Percentiles rank a stretch among this genome's conserved stretches.
These are phyloP conservation scores for Fragum fragum DNA, from an alignment of 2,888 invertebrate species.

Conservation along the genomic window DNA sequence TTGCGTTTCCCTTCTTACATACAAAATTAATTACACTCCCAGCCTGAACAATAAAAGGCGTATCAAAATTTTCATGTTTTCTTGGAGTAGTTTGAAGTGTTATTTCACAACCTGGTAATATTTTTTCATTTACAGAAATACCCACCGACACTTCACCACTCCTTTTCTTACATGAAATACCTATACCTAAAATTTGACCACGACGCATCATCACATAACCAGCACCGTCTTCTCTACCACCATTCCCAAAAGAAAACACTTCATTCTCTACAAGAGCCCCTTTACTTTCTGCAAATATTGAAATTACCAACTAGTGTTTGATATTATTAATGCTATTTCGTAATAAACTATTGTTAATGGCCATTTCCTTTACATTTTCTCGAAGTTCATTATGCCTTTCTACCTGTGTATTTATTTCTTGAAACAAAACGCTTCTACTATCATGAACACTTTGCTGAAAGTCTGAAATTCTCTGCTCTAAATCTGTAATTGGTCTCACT, in stretches of 20 bases:
- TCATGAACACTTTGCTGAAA: slow-evolving; percentile 27
- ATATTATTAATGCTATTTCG: slow-evolving; percentile 36
- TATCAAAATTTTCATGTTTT: slow-evolving; percentile 46
- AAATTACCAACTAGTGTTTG: slow-evolving; percentile 28
- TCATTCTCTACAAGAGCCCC: slow-evolving; percentile 38
- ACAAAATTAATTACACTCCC: slow-evolving; percentile 51
- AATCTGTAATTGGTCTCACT: slow-evolving; percentile 29
- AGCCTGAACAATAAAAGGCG: slow-evolving; percentile 39
- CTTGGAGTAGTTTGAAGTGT: slow-evolving; percentile 49
- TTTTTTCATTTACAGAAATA: slow-evolving; percentile 38
- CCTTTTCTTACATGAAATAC: slow-evolving; percentile 30
- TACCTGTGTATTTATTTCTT: slow-evolving; percentile 35
- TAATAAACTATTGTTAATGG: slow-evolving; percentile 31
- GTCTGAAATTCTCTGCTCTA: slow-evolving; percentile 34
- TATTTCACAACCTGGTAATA: slow-evolving; percentile 42
- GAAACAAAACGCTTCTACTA: slow-evolving; percentile 28
- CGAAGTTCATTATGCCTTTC: slow-evolving; percentile 27
- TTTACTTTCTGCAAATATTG: slow-evolving; percentile 46
- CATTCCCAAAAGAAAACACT: slow-evolving; percentile 47
- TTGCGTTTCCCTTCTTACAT: slow-evolving; percentile 34
- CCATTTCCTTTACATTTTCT: slow-evolving; percentile 16
- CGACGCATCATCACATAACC: slow-evolving; percentile 52
- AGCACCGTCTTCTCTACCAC: slow-evolving; percentile 41
- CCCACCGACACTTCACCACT: slow-evolving; percentile 44
- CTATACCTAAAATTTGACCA: slow-evolving; percentile 40